These are phyloP conservation scores for Sarcophaga caerulescens DNA, from an alignment of 2,888 invertebrate species.

Conservation along the genomic window DNA sequence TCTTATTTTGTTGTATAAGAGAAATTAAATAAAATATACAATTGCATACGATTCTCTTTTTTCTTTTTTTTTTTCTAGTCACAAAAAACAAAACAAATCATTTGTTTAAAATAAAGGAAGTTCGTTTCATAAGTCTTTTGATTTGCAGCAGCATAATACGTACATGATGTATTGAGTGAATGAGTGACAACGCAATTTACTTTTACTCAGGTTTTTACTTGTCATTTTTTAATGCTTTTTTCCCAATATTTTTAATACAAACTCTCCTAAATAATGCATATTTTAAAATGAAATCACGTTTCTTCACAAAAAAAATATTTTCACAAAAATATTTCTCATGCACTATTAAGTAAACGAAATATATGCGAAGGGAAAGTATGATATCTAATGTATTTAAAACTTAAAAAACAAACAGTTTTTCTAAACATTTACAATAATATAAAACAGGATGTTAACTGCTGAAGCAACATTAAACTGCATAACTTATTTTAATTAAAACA, in stretches of 20 bases:
- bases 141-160: slow-evolving; percentile 12
- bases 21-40: slow-evolving; percentile 30
- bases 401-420: no score
- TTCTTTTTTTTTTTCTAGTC: background rate
- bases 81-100: slow-evolving; percentile 15
- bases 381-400: no score
- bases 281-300: background rate
- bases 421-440: no score
- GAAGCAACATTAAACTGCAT: no score
- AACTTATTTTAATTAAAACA: no score
- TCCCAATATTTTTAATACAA: background rate
- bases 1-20: background rate
- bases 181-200: slow-evolving; percentile 49
- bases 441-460: no score
- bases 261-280: background rate
- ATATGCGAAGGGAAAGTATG: background rate
- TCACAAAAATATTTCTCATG: background rate
- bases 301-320: background rate
- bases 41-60: background rate
- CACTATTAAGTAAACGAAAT: background rate
- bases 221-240: background rate
- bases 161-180: background rate
- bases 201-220: slow-evolving; percentile 39
- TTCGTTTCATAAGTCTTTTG: slow-evolving; percentile 51
- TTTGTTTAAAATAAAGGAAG: background rate